Evolutionary conservation across 2,113 vertebrate genomes (phyloP).

Genomic region (Macquaria ambigua): DNA sequence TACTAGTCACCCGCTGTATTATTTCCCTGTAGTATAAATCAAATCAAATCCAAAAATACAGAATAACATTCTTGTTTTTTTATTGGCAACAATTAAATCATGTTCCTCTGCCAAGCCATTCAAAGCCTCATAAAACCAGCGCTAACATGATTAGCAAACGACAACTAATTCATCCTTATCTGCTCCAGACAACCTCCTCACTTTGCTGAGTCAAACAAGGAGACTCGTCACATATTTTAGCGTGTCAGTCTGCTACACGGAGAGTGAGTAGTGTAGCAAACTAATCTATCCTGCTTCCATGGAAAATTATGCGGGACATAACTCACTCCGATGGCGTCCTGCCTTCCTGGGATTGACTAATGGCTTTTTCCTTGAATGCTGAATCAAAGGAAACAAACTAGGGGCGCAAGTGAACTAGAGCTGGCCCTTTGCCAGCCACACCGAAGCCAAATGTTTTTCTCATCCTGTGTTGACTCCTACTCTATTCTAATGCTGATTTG

Average conservation of each 20-base stretch:
- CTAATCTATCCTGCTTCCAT: constrained; percentile 69
- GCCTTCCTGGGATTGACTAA: constrained; percentile 70
- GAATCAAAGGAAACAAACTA: constrained; percentile 76
- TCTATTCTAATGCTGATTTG: constrained; percentile 39
- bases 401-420: constrained; percentile 27
- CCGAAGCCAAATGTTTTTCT: neutral
- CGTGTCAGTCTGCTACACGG: constrained; percentile 18
- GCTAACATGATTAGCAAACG: constrained; percentile 54
- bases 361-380: constrained; percentile 73
- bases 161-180: constrained; percentile 58
- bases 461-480: constrained; percentile 2
- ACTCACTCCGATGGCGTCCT: constrained; percentile 61
- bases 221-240: constrained; percentile 49
- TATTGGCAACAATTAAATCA: constrained; percentile 34
- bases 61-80: constrained; percentile 1
- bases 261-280: constrained; percentile 47
- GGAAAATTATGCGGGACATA: constrained; percentile 73
- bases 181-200: constrained; percentile 36
- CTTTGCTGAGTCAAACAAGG: constrained; percentile 57
- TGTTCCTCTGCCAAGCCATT: constrained; percentile 20
- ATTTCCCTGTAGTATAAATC: neutral
- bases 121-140: constrained; percentile 48
- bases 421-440: constrained; percentile 19
- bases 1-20: too few species aligned
- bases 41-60: neutral